Base-by-base conservation (phyloP, 2,888 invertebrate genomes). In the Ypsolopha sequella region DNA sequence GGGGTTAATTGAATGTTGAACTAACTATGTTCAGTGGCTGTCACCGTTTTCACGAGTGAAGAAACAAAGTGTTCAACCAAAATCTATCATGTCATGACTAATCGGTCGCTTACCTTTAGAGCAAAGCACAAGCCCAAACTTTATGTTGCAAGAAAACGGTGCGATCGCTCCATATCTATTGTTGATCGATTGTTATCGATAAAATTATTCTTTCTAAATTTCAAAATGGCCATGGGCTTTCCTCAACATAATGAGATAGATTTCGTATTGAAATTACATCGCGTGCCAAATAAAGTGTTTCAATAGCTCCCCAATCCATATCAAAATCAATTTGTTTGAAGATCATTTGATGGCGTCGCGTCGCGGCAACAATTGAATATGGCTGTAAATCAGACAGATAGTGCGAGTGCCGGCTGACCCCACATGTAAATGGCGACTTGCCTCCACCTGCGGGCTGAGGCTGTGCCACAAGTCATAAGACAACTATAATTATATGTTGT, bases 301-400 rank as follows among this genome's bases (percentile, higher is more conserved):
- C 24, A 24, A 24, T 24, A 24, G 24, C 24, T 24, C 24, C 24
- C 24, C 24, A 24, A 24, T 24, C 24, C 24, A 24, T 24, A 24
- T 24, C 24, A 24, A 24, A 24, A 51, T 45, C 51, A 53, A 53
- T 53, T 53, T 53, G 53, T 46, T 51, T 68, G 70, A 76, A 72
- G 79, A 81, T 74, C 78, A 79, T 80, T 76, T 81, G 77, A 77
- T 82, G 76, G 78, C 76, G 72, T 73, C 68, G 78, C 76, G 72
- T 73, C 68, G 66, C 66, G 70, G 73, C 69, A 73, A 80, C 81
- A 84, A 84, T 84, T 81, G 82, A 84, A 82, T 82, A 75, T 72
- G 73, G 76, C 62, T 68, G 76, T 84, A 84, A 82, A 84, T 84
- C 82, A 82, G 73, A 54, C 67, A 73, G 80, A 81, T 80, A 80